Percentiles rank a stretch among this genome's conserved stretches.
Evolutionary conservation across 2,797 vertebrate genomes (phyloP).

Genomic region (Denticeps clupeoides): DNA sequence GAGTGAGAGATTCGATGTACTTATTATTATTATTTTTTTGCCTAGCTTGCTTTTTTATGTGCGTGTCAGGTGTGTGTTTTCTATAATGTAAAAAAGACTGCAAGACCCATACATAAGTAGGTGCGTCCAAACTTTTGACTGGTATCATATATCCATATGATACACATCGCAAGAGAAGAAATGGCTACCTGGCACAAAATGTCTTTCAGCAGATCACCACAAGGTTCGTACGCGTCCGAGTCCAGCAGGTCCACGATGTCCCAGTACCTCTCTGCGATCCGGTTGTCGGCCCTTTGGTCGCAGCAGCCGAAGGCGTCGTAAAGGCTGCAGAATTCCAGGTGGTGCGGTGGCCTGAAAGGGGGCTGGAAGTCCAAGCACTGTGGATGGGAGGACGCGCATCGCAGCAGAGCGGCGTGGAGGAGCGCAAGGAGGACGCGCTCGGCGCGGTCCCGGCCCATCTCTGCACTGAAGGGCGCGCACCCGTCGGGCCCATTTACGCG

Average conservation of each 20-base stretch:
- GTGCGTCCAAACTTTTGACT: no score
- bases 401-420: slow-evolving; percentile 23
- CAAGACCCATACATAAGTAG: no score
- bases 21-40: no score
- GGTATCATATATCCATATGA: no score
- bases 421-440: slow-evolving; percentile 1
- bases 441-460: no score
- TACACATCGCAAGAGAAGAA: background rate
- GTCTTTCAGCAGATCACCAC: slow-evolving; percentile 65
- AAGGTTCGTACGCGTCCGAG: slow-evolving; percentile 38
- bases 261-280: slow-evolving; percentile 65
- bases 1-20: no score
- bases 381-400: slow-evolving; percentile 52
- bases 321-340: slow-evolving; percentile 69
- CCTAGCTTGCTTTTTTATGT: no score
- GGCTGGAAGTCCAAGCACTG: slow-evolving; percentile 73
- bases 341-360: slow-evolving; percentile 61
- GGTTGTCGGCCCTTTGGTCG: slow-evolving; percentile 58
- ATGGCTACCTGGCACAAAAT: slow-evolving; percentile 71
- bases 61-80: no score
- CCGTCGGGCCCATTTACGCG: no score
- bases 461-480: no score
- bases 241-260: slow-evolving; percentile 62
- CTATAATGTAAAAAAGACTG: no score
- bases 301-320: slow-evolving; percentile 75